Percentiles rank a stretch among this genome's conserved stretches.
These are phyloP conservation scores for Hirtodrosophila trivittata DNA, from an alignment of 2,888 invertebrate species.

Conservation along the genomic window DNA sequence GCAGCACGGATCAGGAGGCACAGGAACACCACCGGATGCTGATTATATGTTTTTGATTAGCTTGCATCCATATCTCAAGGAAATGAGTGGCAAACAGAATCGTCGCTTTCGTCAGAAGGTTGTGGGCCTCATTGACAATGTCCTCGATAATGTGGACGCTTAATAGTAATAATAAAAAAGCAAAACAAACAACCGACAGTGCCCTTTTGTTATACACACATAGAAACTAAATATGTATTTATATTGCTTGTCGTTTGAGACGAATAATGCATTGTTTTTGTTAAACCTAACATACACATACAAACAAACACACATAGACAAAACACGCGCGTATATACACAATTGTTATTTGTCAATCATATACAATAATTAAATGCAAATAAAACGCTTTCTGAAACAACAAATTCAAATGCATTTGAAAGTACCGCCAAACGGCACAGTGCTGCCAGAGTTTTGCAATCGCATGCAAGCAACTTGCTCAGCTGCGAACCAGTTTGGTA, in stretches of 20 bases:
- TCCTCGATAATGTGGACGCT: conserved; percentile 74
- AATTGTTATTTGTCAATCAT: conserved; percentile 32
- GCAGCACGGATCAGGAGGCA: not conserved
- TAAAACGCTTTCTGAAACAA: conserved; percentile 42
- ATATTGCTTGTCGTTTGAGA: conserved; percentile 25
- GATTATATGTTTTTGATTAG: conserved; percentile 81
- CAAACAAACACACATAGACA: conserved; percentile 18
- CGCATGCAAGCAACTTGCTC: not conserved
- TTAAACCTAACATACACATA: conserved; percentile 19
- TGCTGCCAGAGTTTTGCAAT: conserved; percentile 11
- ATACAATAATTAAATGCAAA: conserved; percentile 32
- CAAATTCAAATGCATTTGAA: conserved; percentile 1
- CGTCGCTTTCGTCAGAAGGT: conserved; percentile 81
- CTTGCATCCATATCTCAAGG: conserved; percentile 80
- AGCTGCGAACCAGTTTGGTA: not conserved
- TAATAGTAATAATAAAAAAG: conserved; percentile 14
- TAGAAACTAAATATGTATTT: conserved; percentile 43
- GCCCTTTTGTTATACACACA: conserved; percentile 63
- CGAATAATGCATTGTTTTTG: conserved; percentile 30
- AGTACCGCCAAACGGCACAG: conserved; percentile 22
- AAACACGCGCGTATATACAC: conserved; percentile 14
- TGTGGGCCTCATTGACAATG: conserved; percentile 77
- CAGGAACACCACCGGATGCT: conserved; percentile 67
- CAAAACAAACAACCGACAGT: conserved; percentile 48
- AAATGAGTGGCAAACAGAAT: conserved; percentile 81